Evolutionary conservation across 1,140 invertebrate genomes (phyloP).

Genomic region (Asbolus verrucosus): DNA sequence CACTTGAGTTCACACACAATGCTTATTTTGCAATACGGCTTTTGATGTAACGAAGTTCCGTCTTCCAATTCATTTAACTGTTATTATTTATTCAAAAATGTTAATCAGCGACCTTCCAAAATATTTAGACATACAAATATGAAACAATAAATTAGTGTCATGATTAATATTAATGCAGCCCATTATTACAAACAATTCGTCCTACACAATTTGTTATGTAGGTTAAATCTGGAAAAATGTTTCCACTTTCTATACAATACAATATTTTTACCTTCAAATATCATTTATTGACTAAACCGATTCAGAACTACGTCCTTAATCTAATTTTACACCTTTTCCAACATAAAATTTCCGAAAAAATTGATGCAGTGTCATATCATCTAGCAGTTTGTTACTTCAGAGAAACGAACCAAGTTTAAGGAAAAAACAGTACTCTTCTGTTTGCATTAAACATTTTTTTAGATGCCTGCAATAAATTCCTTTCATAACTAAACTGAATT

Average conservation of each 20-base stretch:
- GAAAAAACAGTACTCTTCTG: neutral
- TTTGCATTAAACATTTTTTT: conserved; percentile 2
- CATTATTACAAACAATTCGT: no score
- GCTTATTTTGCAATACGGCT: neutral
- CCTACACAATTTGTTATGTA: no score
- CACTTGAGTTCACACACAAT: conserved; percentile 39
- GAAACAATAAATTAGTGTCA: neutral
- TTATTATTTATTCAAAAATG: conserved; percentile 11
- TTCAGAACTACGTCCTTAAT: no score
- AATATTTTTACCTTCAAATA: no score
- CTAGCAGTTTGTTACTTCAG: neutral
- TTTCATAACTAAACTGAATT: conserved; percentile 22
- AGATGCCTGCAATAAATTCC: conserved; percentile 16
- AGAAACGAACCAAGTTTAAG: no score
- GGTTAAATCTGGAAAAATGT: no score
- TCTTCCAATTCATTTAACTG: neutral
- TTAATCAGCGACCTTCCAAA: conserved; percentile 22
- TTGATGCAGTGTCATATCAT: neutral
- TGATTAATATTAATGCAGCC: conserved; percentile 12
- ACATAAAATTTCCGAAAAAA: no score
- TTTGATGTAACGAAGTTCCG: conserved; percentile 6
- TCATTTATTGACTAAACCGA: no score
- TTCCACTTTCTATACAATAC: no score
- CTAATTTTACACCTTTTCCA: no score
- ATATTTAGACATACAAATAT: conserved; percentile 2